Evolutionary conservation across 2,888 invertebrate genomes (phyloP).

Genomic region (Diaphora mendica): DNA sequence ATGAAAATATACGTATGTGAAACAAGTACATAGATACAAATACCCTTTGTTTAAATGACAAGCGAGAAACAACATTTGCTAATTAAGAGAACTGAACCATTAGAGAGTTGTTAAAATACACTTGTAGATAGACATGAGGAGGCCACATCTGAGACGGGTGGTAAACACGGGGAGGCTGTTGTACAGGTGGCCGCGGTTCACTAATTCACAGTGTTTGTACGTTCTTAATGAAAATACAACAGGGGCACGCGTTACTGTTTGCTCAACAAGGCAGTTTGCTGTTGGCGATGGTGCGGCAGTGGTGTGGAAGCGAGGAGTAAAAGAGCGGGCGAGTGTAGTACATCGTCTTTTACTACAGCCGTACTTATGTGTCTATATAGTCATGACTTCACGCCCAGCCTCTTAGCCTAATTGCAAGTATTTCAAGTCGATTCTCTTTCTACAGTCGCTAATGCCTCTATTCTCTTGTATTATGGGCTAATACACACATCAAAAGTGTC

Average conservation of each 20-base stretch:
- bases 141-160: constrained; percentile 39
- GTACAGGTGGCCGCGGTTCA: constrained; percentile 48
- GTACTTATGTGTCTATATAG: neutral
- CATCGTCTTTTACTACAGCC: neutral
- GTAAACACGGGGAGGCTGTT: constrained; percentile 28
- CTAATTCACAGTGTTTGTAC: constrained; percentile 54
- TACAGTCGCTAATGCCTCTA: no score
- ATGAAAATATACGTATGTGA: neutral
- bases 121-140: constrained; percentile 33
- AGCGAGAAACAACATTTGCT: constrained; percentile 32
- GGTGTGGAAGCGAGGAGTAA: constrained; percentile 3
- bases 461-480: no score
- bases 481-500: no score
- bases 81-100: constrained; percentile 43
- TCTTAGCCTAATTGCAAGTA: no score
- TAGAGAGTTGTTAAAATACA: constrained; percentile 42
- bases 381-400: constrained; percentile 1
- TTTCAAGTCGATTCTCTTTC: no score
- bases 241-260: constrained; percentile 48
- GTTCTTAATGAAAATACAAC: constrained; percentile 56
- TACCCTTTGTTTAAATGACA: constrained; percentile 11
- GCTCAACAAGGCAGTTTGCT: constrained; percentile 26
- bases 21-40: neutral
- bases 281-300: constrained; percentile 11
- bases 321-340: constrained; percentile 15